A percentile compares a stretch with the other conserved stretches of the same genome.
Evolutionary conservation across 2,113 vertebrate species (phyloP).

Genomic region (Pica pica): DNA sequence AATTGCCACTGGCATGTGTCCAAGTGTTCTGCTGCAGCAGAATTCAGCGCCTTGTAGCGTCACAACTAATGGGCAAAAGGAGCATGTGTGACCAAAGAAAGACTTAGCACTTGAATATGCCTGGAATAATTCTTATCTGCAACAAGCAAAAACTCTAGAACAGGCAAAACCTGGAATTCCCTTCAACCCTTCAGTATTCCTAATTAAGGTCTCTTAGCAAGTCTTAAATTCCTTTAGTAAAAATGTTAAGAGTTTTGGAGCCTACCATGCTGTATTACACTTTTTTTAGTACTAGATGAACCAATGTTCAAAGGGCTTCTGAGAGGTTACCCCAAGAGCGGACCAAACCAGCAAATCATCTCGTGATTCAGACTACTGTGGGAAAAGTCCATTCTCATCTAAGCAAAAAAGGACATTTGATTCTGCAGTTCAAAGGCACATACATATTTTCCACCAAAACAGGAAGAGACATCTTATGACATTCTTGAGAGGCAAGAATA

Average conservation of each 20-base stretch:
- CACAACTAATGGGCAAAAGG: background rate
- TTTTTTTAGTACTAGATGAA: background rate
- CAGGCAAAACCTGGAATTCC: background rate
- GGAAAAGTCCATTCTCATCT: background rate
- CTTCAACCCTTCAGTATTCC: background rate
- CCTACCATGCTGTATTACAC: no score
- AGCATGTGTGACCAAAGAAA: background rate
- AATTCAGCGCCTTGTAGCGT: accelerated
- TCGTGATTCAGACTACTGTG: background rate
- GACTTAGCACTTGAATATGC: background rate
- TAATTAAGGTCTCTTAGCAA: background rate
- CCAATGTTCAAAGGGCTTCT: background rate
- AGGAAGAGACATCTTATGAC: background rate
- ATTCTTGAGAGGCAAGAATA: background rate
- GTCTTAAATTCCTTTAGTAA: background rate
- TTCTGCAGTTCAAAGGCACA: background rate
- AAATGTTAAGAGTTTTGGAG: background rate
- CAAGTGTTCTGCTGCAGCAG: background rate
- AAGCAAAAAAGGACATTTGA: background rate
- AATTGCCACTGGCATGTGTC: no score
- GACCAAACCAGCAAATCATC: background rate
- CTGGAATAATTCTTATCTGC: background rate
- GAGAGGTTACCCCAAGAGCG: background rate
- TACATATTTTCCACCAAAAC: background rate
- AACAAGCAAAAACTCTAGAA: background rate